Base-by-base conservation (phyloP, 2,113 vertebrate genomes). In the Calcarius ornatus region DNA sequence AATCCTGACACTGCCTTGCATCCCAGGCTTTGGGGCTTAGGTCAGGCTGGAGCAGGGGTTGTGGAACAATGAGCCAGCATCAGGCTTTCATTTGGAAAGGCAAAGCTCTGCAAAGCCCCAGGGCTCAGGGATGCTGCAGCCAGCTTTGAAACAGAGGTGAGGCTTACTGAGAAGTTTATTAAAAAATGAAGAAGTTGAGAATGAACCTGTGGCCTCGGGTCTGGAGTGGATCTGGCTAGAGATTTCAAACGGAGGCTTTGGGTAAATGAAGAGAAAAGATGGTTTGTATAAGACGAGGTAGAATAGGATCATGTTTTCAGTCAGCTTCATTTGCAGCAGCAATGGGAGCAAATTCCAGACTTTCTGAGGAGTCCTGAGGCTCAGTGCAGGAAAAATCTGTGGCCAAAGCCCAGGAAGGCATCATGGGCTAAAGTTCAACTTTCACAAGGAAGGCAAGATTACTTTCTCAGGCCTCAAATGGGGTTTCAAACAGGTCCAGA, bases 1-100 rank as follows among this genome's bases (percentile, higher is more conserved):
- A 96, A 97, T 97, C 94, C 94, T 91, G 95, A 96, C 95, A 92
- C 88, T 88, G 95, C 95, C 92, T 95, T 59, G 79, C 94, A 94
- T 96, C 82, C 90, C 50, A 71, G 96, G 96, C 96, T 97, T 97
- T 96, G 91, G 96, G 79, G 64, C 23, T 95, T 76, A 75, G 93
- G 83, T 97, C 92, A 76, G 90, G 35, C 53, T 90, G 25, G 18
- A 88, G 50, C 6, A 12, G 12, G 60, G 51, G 56, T 3, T 90
- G 56, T 86, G 47, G 84, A 93, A 88, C 86, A 88, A 79, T 81
- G 90, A 88, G 54, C 43, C 37, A 25, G 60, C 16, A 0, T 40
- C 3, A 48, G 61, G 86, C 53, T 93, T 96, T 93, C 57, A n/a
- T 84, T 92, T 84, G 69, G 93, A 90, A 96, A 92, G 28, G 30